These are phyloP conservation scores for Vultur gryphus DNA, from an alignment of 2,797 vertebrate genomes.

Conservation along the genomic window DNA sequence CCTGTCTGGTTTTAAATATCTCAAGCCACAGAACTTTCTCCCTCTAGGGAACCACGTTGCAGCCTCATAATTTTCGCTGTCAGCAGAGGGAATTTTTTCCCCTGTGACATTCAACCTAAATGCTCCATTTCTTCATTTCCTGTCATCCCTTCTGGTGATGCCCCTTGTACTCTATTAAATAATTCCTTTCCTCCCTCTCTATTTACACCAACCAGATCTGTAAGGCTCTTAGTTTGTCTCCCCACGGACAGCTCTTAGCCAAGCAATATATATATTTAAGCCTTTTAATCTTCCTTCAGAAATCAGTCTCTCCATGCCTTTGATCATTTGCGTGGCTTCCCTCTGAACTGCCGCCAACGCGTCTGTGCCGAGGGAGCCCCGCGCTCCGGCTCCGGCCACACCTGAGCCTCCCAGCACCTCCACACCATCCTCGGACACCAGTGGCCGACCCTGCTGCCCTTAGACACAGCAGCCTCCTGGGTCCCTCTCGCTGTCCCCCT, in stretches of 20 bases:
- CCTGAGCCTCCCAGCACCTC: background rate
- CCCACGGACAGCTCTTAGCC: conserved; percentile 43
- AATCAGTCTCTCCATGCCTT: conserved; percentile 29
- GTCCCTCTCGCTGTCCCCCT: background rate
- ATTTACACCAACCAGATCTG: conserved; percentile 40
- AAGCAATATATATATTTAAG: conserved; percentile 58
- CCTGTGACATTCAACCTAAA: conserved; percentile 58
- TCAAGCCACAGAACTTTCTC: conserved; percentile 32
- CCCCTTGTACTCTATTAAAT: conserved; percentile 50
- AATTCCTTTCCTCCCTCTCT: conserved; percentile 49
- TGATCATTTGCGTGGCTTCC: conserved; percentile 30
- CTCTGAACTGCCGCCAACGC: background rate
- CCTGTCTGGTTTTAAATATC: conserved; percentile 54
- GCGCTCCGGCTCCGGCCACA: accelerated
- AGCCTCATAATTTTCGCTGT: conserved; percentile 46
- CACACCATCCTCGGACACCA: accelerated
- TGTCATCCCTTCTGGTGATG: conserved; percentile 49
- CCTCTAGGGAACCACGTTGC: background rate
- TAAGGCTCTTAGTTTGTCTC: conserved; percentile 58
- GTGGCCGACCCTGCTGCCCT: accelerated
- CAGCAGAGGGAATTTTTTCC: conserved; percentile 55
- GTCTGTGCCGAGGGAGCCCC: background rate
- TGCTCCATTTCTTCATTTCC: conserved; percentile 57
- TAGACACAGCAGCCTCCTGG: accelerated
- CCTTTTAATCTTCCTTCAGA: conserved; percentile 59